Conservation (phyloP, 2,888 invertebrate genomes). For the Ellobium chinense region DNA sequence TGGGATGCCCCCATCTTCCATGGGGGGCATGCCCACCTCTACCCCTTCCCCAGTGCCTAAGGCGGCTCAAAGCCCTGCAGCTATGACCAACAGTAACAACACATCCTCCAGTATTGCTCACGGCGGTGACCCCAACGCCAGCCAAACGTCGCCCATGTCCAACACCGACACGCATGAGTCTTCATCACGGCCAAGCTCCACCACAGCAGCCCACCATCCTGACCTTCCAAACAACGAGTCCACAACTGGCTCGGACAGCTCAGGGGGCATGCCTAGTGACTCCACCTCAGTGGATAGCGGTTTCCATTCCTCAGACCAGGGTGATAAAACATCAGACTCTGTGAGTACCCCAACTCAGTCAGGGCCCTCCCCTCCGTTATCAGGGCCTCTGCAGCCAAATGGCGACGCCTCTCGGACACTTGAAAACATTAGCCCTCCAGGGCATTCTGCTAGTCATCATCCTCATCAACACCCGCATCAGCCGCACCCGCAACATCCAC, state of each 20-base stretch:
- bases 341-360: slow-evolving; percentile 39
- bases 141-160: slow-evolving; percentile 48
- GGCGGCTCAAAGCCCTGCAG: slow-evolving; percentile 28
- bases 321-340: slow-evolving; percentile 48
- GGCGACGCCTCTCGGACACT: slow-evolving; percentile 36
- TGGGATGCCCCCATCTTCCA: slow-evolving; percentile 30
- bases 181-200: slow-evolving; percentile 48
- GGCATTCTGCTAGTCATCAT: slow-evolving; percentile 23
- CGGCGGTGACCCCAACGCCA: slow-evolving; percentile 24
- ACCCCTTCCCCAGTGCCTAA: slow-evolving; percentile 45
- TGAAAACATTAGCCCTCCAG: slow-evolving; percentile 43
- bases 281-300: slow-evolving; percentile 54
- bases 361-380: slow-evolving; percentile 34
- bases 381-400: slow-evolving; percentile 31
- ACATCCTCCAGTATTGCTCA: slow-evolving; percentile 42
- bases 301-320: slow-evolving; percentile 52
- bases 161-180: slow-evolving; percentile 51
- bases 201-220: slow-evolving; percentile 47
- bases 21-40: slow-evolving; percentile 30
- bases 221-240: slow-evolving; percentile 42
- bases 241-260: slow-evolving; percentile 49
- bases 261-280: slow-evolving; percentile 52
- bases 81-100: slow-evolving; percentile 31
- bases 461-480: slow-evolving; percentile 21
- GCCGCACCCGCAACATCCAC: slow-evolving; percentile 27